Conservation (phyloP, 2,113 vertebrate genomes). For the Rattus norvegicus region GRCr8 NC_086038.1:47880501-47881000, state of each 20-base stretch:
- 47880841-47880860: no score
- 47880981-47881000: no score
- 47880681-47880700: not conserved
- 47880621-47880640: not conserved
- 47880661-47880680: not conserved
- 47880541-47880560: no score
- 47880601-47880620: conserved; percentile 23
- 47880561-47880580: conserved; percentile 14
- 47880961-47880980: no score
- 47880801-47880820: no score
- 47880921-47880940: no score
- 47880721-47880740: not conserved
- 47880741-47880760: conserved; percentile 9
- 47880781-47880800: not conserved
- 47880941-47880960: no score
- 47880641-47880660: not conserved
- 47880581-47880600: conserved; percentile 34
- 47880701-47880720: not conserved
- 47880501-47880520: not conserved
- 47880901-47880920: no score
- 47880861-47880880: no score
- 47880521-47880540: no score
- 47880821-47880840: no score
- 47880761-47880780: not conserved
- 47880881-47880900: no score